Evolutionary conservation across 1,140 invertebrate genomes (phyloP).

Genomic region (Trichonephila clavipes): DNA sequence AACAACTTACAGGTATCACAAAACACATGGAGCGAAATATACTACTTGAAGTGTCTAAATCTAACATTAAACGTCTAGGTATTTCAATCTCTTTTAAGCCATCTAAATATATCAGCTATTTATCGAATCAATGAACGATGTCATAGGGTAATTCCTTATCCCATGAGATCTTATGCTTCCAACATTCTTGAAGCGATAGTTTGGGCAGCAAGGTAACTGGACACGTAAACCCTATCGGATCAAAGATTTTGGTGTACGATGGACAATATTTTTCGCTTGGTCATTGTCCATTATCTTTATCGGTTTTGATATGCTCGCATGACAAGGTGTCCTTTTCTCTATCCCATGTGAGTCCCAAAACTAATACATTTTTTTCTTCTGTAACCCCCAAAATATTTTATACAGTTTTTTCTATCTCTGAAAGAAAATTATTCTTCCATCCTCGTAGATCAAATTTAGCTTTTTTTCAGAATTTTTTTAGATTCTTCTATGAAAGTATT

Average conservation of each 20-base stretch:
- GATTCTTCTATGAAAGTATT: no score
- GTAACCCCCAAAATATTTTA: no score
- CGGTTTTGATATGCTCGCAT: no score
- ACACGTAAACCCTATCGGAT: conserved; percentile 2
- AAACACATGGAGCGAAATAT: neutral
- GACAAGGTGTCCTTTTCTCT: no score
- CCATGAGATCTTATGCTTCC: neutral
- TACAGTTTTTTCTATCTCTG: no score
- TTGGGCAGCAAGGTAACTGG: neutral
- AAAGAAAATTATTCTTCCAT: no score
- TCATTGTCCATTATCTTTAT: no score
- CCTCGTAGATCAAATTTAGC: no score
- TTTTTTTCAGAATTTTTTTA: no score
- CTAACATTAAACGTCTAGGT: neutral
- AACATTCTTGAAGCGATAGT: neutral
- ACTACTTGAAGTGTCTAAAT: neutral
- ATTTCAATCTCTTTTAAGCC: neutral
- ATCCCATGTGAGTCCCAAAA: no score
- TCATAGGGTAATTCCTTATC: neutral
- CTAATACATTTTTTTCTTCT: no score
- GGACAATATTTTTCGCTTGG: neutral
- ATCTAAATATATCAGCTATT: neutral
- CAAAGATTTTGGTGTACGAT: neutral
- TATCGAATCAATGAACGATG: neutral
- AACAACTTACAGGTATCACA: neutral